These are phyloP conservation scores for Varanus salvator DNA, from an alignment of 2,113 vertebrate genomes.

Conservation along the genomic window DNA sequence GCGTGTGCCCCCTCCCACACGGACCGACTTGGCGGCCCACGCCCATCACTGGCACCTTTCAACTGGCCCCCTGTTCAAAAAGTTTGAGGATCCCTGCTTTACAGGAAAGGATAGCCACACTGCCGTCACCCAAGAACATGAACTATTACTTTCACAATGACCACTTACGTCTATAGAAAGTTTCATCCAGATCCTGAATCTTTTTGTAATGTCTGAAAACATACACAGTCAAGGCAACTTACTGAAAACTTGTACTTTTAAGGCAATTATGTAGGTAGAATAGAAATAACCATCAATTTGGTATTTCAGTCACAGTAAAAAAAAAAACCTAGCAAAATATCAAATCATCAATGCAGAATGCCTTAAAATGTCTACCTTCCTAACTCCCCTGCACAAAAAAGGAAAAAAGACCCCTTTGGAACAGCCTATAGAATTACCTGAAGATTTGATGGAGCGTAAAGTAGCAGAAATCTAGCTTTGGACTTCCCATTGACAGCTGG, in stretches of 20 bases:
- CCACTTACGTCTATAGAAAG: constrained; percentile 93
- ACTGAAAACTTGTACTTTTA: constrained; percentile 68
- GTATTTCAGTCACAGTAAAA: background rate
- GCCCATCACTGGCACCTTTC: no score
- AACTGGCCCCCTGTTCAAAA: no score
- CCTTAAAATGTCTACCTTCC: background rate
- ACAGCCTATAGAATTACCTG: background rate
- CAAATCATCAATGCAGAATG: background rate
- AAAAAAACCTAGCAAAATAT: background rate
- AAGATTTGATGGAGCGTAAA: no score
- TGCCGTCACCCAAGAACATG: constrained; percentile 22
- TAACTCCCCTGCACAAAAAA: no score
- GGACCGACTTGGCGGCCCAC: no score
- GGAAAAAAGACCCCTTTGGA: background rate
- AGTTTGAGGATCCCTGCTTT: no score
- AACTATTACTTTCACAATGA: background rate
- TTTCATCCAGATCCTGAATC: constrained; percentile 95
- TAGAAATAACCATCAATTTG: background rate
- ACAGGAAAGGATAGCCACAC: background rate
- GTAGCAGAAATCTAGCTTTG: no score
- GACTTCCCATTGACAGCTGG: background rate
- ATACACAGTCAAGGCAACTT: constrained; percentile 73
- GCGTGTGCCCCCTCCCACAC: no score
- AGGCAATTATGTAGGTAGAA: background rate
- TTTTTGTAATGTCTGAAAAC: constrained; percentile 91